Base-by-base conservation (phyloP, 2,797 vertebrate genomes). In the Amblyopsis hoosieri region DNA sequence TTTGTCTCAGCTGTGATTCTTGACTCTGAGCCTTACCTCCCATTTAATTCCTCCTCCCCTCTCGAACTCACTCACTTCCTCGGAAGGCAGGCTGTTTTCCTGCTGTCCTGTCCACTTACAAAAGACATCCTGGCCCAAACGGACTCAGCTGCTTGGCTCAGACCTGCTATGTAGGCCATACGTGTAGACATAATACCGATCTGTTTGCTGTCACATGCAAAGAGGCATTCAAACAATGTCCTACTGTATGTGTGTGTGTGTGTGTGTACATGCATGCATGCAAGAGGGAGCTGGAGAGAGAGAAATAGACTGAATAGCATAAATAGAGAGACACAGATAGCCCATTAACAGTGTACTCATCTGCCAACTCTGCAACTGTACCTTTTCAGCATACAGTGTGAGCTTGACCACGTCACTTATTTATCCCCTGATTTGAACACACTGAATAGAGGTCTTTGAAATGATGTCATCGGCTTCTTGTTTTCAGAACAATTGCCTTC, bases 401-500 rank as follows among this genome's bases (percentile, higher is more conserved):
- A 23, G 70, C 72, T 74, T 52, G 67, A 64, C 19, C 66, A 62
- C 60, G 61, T 54, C 45, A 64, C 69, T 45, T 66, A 47, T 79
- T 78, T 76, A 74, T 54, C 4, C 1, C 0, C 46, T 75, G 78
- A 69, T 82, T 80, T 83, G 75, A 87, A 63, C 74, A 51, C 75
- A 69, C 17, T 0, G 15, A 76, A 80, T 72, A 72, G 68, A 74
- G 65, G 75, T 71, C 86, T 83, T 83, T 89, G 76, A 86, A 89
- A 90, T 92, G 85, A 94, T 91, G 90, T 92, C 91, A 92, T 87
- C 65, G 70, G 78, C 79, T 81, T 84, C 85, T 82, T 72, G 33
- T 88, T 91, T 78, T 74, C 74, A 80, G 89, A 93, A 94, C 92
- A 94, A 94, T 92, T 79, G 72, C 51, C 89, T 75, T 84, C 83